Base-by-base conservation (phyloP, 2,888 invertebrate genomes). In the Macrophya alboannulata region DNA sequence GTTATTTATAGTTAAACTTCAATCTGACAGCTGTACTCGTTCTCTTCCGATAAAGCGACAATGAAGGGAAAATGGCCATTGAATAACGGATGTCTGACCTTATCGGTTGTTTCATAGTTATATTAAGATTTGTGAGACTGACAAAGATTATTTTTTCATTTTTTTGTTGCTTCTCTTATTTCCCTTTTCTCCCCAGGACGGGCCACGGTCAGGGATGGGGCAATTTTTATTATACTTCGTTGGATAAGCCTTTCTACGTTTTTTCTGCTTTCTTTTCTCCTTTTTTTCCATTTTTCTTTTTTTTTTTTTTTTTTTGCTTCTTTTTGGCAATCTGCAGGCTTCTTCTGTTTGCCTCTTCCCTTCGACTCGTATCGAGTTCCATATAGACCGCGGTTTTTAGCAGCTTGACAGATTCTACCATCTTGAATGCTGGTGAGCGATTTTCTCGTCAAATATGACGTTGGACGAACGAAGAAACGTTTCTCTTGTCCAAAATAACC, bases 401-500 rank as follows among this genome's bases (percentile, higher is more conserved):
- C 59, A 40, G 6, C 21, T 12, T 62, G 59, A 59, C 43, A 62
- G 43, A 43, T 62, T 81, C 81, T 5, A 21, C 62, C 48, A 17
- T 77, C 77, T 12, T 17, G 31, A 37, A 51, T 51, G 31, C n/a
- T 51, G 51, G 17, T 25, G 51, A 77, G 31, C 77, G 55, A 77
- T 77, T 51, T 37, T 74, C 45, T 77, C 77, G n/a, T 81, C 81
- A 59, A n/a, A 62, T 37, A 62, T 59, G 62, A 62, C 59, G 59
- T 43, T 21, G 5, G 59, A 40, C 21, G 81, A 1, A 12, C 17
- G 59, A 25, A 62, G 62, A 59, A 81, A 81, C 81, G 81, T 81
- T 81, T 62, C 81, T 81, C 81, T 81, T 81, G 81, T 81, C 59
- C 59, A 43, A 62, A 62, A 40, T 10, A 21, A 45, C 45, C n/a